Evolutionary conservation across 2,113 vertebrate genomes (phyloP), one percentile per base, ranked within the genome.

Genomic region (Lipophrys pholis): DNA sequence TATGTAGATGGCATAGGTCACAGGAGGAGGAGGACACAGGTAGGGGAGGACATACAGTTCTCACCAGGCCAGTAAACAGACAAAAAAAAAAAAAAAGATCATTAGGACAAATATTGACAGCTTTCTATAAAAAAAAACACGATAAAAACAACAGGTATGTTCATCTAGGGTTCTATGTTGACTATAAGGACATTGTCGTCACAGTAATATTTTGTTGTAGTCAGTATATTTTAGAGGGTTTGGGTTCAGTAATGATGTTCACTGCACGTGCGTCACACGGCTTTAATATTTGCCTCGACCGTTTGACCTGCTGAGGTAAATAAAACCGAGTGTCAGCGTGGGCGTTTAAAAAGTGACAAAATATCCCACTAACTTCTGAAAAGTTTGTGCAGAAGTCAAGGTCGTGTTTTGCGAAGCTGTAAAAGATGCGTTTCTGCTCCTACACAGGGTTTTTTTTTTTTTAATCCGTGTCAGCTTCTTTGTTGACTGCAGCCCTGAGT

Each of bases 401-500:
- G 36, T 2, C 30, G 35, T 56, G 45, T 54, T n/a, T n/a, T 3
- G 17, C 46, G 69, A 51, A 8, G 59, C 60, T 76, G 63, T 62
- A 5, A 61, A 60, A 73, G 52, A 68, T 59, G 50, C 11, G 46
- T 65, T 82, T 53, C 9, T 39, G 55, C 85, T 82, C 85, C 83
- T 5, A 78, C 87, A 58, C 76, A 17, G 38, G 59, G 39, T 71
- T 61, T 81, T n/a, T 30, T 30, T 4, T 30, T 30, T 30, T 30
- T 30, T 30, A 30, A 51, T 66, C 69, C 12, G 38, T 80, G 62
- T 78, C 60, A 67, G 43, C 69, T 66, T 59, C 73, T 66, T 69
- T 78, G 66, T 80, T 50, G 30, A 53, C 21, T 80, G 69, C 58
- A 55, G 42, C 69, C 43, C 48, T 78, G 85, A 87, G 51, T 84